Evolutionary conservation across 1,140 invertebrate genomes (phyloP).

Genomic region (Schlechtendalia chinensis): DNA sequence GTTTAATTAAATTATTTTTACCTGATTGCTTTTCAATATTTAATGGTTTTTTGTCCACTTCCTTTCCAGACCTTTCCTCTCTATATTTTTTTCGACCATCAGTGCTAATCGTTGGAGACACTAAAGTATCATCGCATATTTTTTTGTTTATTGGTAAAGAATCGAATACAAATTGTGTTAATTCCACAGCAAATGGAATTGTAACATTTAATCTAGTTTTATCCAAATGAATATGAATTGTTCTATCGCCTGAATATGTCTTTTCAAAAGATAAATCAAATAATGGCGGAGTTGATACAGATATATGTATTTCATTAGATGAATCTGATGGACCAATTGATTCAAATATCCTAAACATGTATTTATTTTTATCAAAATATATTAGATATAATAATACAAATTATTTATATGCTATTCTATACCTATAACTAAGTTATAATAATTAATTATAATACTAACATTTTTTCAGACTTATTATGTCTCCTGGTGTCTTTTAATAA

Average conservation of each 20-base stretch:
- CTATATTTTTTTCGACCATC: constrained; percentile 3
- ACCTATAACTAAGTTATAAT: too few relatives aligned
- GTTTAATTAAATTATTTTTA: background rate
- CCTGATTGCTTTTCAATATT: constrained; percentile 21
- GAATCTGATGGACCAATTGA: constrained; percentile 49
- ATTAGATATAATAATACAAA: background rate
- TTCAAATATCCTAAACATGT: constrained; percentile 32
- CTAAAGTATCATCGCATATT: constrained; percentile 51
- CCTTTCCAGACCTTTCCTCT: background rate
- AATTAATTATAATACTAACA: constrained; percentile 8
- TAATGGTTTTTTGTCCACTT: background rate
- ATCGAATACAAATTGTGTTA: constrained; percentile 68
- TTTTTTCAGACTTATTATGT: constrained; percentile 40
- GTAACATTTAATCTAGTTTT: constrained; percentile 71
- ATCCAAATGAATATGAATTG: constrained; percentile 70
- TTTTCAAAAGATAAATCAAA: constrained; percentile 66
- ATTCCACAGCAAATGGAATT: constrained; percentile 68
- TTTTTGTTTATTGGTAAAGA: constrained; percentile 62
- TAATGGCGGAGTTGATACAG: constrained; percentile 66
- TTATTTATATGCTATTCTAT: too few relatives aligned
- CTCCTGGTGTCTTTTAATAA: constrained; percentile 65
- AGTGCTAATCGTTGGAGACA: background rate
- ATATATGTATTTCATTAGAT: constrained; percentile 59
- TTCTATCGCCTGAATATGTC: constrained; percentile 64
- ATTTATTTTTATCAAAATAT: background rate